phyloP scores from a whole-genome alignment of 2,113 vertebrate species.

The Clarias batrachus region DNA sequence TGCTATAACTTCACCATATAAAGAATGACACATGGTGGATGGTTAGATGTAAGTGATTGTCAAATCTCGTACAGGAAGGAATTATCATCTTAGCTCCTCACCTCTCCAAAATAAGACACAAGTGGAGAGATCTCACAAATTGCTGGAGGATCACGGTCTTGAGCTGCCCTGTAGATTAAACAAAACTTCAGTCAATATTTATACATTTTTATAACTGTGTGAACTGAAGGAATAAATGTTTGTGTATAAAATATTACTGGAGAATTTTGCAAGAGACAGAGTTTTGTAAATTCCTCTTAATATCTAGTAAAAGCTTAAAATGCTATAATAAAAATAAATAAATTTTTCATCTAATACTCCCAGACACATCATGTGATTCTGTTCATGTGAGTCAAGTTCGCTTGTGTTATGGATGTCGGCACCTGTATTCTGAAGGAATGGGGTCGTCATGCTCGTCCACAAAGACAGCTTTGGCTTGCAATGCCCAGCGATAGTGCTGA shows the following conservation, averaged over 20 bases:
- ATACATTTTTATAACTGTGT: background rate
- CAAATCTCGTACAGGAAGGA: background rate
- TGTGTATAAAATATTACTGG: background rate
- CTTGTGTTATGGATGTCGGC: background rate
- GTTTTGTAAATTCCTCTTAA: background rate
- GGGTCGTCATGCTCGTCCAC: conserved; percentile 65
- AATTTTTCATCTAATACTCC: background rate
- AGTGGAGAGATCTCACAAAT: conserved; percentile 89
- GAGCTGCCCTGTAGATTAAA: conserved; percentile 62
- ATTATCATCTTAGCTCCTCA: conserved; percentile 63
- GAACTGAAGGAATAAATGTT: background rate
- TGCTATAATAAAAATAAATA: background rate
- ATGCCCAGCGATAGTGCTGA: conserved; percentile 88
- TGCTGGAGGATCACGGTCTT: conserved; percentile 64
- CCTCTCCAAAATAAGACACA: conserved; percentile 92
- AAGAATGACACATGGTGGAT: background rate
- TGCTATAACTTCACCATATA: background rate
- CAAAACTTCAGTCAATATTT: background rate
- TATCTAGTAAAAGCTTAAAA: background rate
- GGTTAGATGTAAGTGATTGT: background rate
- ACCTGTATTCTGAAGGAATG: conserved; percentile 70
- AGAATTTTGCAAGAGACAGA: background rate
- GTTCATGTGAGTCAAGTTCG: background rate
- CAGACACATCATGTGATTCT: background rate
- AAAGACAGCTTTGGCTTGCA: conserved; percentile 77